These are phyloP conservation scores for Silurus lanzhouensis DNA, from an alignment of 2,797 vertebrate genomes.

Conservation along the genomic window DNA sequence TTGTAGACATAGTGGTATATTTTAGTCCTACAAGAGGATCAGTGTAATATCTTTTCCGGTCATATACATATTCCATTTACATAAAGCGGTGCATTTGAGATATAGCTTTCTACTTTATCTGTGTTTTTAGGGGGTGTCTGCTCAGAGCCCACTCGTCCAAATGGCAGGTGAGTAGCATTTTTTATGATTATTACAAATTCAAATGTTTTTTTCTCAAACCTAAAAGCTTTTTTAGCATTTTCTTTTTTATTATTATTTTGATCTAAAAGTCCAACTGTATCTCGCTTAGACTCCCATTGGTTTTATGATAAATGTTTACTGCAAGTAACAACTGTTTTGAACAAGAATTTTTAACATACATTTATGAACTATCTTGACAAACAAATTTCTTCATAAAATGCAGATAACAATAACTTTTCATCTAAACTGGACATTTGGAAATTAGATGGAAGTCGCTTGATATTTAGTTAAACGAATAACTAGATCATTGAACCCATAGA, in stretches of 20 bases:
- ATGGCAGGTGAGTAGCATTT: slow-evolving; percentile 80
- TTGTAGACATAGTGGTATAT: background rate
- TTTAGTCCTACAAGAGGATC: background rate
- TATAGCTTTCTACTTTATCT: slow-evolving; percentile 13
- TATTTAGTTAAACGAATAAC: background rate
- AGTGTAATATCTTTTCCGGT: background rate
- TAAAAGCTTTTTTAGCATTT: background rate
- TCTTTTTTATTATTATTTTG: background rate
- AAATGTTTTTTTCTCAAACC: background rate
- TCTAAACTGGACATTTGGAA: background rate
- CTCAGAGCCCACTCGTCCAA: slow-evolving; percentile 79
- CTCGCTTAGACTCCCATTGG: background rate
- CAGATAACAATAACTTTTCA: background rate
- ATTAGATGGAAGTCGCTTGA: background rate
- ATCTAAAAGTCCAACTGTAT: background rate
- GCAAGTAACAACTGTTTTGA: background rate
- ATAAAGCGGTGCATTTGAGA: background rate
- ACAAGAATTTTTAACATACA: background rate
- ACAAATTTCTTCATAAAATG: background rate
- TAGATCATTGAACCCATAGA: background rate
- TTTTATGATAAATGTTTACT: background rate
- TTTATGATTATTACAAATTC: background rate
- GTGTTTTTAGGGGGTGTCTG: slow-evolving; percentile 75
- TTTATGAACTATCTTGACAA: background rate
- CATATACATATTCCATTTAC: background rate